Conservation (phyloP, 2,113 vertebrate species). For the Cochlearius cochlearius region DNA sequence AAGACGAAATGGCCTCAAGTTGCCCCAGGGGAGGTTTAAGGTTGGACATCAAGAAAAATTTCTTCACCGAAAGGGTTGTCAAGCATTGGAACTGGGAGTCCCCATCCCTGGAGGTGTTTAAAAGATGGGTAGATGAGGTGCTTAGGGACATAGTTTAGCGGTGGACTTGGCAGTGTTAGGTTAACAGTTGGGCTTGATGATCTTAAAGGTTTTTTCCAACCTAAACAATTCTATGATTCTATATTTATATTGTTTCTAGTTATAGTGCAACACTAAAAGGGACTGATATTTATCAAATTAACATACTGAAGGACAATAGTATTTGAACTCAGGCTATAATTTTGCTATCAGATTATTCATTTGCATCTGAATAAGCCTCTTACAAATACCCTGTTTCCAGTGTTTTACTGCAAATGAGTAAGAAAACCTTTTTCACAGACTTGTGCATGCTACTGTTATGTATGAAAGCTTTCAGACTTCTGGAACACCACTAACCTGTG, state of each 20-base stretch:
- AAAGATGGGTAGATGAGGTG: too few species aligned
- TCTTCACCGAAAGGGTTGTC: too few species aligned
- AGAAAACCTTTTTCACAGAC: background rate
- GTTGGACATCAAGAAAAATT: too few species aligned
- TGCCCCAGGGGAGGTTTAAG: too few species aligned
- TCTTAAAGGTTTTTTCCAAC: too few species aligned
- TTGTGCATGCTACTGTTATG: background rate
- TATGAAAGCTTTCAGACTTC: background rate
- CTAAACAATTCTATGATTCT: too few species aligned
- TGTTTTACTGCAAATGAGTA: background rate
- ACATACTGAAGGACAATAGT: background rate
- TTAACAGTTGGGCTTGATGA: too few species aligned
- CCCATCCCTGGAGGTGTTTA: too few species aligned
- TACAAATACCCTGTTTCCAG: background rate
- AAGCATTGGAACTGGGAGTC: too few species aligned
- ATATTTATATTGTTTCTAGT: background rate
- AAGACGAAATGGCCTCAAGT: too few species aligned
- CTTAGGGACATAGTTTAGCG: too few species aligned
- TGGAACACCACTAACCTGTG: constrained; percentile 44
- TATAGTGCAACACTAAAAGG: background rate
- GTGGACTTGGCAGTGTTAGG: too few species aligned
- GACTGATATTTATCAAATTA: background rate
- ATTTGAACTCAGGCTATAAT: background rate
- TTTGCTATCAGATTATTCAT: background rate
- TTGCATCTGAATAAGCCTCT: background rate